Evolutionary conservation across 2,797 vertebrate species (phyloP).

Genomic region (Triplophysa bombifrons): DNA sequence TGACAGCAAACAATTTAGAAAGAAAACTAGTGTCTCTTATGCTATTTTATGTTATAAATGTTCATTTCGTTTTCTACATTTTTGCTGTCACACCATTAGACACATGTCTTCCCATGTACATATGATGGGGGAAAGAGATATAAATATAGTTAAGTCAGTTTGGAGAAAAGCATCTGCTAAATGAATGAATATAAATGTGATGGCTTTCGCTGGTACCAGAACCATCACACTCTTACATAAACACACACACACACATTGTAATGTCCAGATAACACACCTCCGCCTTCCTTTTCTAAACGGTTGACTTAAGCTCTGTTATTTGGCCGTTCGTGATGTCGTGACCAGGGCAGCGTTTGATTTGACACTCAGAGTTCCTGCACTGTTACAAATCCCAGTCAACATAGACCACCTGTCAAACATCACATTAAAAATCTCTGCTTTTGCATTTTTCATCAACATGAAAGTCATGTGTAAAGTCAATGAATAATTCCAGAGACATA

Average conservation of each 20-base stretch:
- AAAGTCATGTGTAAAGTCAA: background rate
- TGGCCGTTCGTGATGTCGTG: conserved; percentile 32
- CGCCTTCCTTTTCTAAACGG: background rate
- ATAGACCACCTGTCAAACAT: conserved; percentile 41
- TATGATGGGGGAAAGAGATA: background rate
- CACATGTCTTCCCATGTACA: background rate
- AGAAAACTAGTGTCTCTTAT: too few relatives aligned
- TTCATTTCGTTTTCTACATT: too few relatives aligned
- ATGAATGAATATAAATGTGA: background rate
- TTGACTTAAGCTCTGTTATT: conserved; percentile 24
- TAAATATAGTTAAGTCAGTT: background rate
- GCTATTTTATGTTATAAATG: too few relatives aligned
- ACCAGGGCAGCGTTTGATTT: conserved; percentile 29
- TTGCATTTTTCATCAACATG: background rate
- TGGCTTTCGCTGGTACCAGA: conserved; percentile 22
- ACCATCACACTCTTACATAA: conserved; percentile 10
- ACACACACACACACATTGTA: background rate
- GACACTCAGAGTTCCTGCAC: conserved; percentile 27
- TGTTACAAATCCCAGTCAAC: conserved; percentile 22
- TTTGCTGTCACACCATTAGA: too few relatives aligned
- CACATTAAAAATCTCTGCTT: conserved; percentile 22
- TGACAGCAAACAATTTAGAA: too few relatives aligned
- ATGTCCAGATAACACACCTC: conserved; percentile 11
- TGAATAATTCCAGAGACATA: background rate
- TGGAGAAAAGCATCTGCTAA: background rate